Base-by-base conservation (phyloP, 1,140 invertebrate genomes). In the Macrobrachium rosenbergii region DNA sequence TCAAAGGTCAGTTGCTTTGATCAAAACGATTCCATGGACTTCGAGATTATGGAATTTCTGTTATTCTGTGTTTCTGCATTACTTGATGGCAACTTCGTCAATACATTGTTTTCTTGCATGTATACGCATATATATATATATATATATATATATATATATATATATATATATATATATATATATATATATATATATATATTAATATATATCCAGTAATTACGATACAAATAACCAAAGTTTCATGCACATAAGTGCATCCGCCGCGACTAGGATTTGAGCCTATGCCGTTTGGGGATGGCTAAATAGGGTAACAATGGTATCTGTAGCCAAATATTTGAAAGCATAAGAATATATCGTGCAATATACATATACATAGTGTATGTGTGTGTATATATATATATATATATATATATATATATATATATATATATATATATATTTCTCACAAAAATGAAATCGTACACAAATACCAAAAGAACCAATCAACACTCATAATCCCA, bases 101-200 rank as follows among this genome's bases (percentile, higher is more conserved):
- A n/a, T n/a, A n/a, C n/a, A n/a, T n/a, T n/a, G n/a, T n/a, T n/a
- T n/a, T n/a, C n/a, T n/a, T n/a, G n/a, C 5, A 72, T 14, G 21
- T 14, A 72, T 23, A 72, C 8, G 10, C 23, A 72, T 17, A 28
- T 17, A 28, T 17, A 72, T 28, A 28, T 17, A 72, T 28, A 72
- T 23, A 72, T 11, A 72, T 7, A 72, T 10, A 72, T 10, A 72
- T 37, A 72, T 7, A 69, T 16, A 69, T n/a, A 69, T 23, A 69
- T 3, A 69, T 23, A 69, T 69, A 69, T 23, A 69, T n/a, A 69
- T 69, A 16, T 0, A 69, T 69, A 69, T 52, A 52, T 69, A 69
- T n/a, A 19, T 21, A n/a, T 69, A n/a, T 69, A 69, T 69, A 69
- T 69, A n/a, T 21, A n/a, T 67, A 67, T 67, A 67, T 21, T n/a